Evolutionary conservation across 2,888 invertebrate species (phyloP), one percentile per base, ranked within the genome.

Genomic region (Xestia xanthographa): DNA sequence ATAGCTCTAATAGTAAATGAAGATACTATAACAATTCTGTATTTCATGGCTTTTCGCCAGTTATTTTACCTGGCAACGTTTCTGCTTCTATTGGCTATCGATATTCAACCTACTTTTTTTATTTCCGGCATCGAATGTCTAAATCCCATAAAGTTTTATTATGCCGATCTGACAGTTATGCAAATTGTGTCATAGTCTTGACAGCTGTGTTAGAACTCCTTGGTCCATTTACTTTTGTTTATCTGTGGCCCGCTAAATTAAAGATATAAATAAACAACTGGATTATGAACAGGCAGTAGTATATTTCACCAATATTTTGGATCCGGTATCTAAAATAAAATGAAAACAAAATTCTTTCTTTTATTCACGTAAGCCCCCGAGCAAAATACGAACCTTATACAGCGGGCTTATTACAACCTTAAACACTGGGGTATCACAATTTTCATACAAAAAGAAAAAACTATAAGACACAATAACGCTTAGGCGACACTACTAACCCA

Each of bases 11-110:
- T 63, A 81, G 73, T 69, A 43, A 66, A 85, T 72, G 58, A 77
- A 50, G 20, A 71, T 68, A 65, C 9, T 63, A 69, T 41, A 74
- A 34, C 34, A 34, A 72, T 70, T 48, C 22, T 56, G 56, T 66
- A 67, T 85, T 75, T 67, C 66, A 74, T 83, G 75, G 83, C 75
- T 56, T 66, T 75, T 66, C 45, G 75, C 73, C 77, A 86, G 58
- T 67, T 72, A 72, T 71, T 63, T 77, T 73, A 80, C 73, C 75
- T 86, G 86, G 73, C 74, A 80, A 67, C 67, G 29, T 62, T 80
- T 76, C 56, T 80, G 62, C 79, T 69, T 69, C n/a, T 60, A 68
- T 75, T 68, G 66, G 62, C 65, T 68, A 75, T 86, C 69, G 56
- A 80, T 77, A 77, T 74, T 38, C 58, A 75, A 75, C 74, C 67